phyloP scores from a whole-genome alignment of 2,888 invertebrate genomes.

The Scelioninae gen. 2 region DNA sequence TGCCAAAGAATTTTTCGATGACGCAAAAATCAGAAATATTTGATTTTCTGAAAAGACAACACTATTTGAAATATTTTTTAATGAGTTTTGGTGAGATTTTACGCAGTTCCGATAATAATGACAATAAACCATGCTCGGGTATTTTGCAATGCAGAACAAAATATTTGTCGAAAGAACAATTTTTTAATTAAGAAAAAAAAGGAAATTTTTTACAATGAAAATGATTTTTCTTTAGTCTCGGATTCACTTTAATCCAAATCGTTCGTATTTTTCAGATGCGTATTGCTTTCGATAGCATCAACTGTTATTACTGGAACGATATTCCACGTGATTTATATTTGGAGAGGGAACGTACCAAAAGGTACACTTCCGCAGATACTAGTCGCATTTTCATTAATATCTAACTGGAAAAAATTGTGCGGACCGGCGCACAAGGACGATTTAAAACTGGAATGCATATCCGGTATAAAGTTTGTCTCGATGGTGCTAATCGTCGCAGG shows the following conservation, averaged over 20 bases:
- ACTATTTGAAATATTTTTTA: too few relatives aligned
- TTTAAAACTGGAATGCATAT: conserved; percentile 80
- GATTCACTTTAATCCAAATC: conserved; percentile 56
- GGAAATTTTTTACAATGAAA: conserved; percentile 21
- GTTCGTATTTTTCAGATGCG: conserved; percentile 64
- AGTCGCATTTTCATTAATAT: conserved; percentile 79
- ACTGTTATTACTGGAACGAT: conserved; percentile 67
- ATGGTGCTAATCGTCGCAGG: conserved; percentile 83
- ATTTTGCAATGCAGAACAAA: too few relatives aligned
- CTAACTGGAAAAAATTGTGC: conserved; percentile 79
- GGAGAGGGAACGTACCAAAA: conserved; percentile 60
- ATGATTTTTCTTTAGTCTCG: conserved; percentile 43
- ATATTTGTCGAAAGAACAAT: not conserved
- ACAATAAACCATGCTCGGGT: too few relatives aligned
- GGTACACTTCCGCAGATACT: conserved; percentile 63
- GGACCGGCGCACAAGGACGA: conserved; percentile 78
- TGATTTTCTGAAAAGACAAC: too few relatives aligned
- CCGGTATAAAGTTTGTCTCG: conserved; percentile 81
- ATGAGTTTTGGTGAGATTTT: too few relatives aligned
- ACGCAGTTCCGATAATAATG: too few relatives aligned
- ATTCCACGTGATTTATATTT: conserved; percentile 65
- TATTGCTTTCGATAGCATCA: conserved; percentile 64
- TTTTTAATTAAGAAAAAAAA: conserved; percentile 11
- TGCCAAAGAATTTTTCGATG: too few relatives aligned
- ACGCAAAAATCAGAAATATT: too few relatives aligned